phyloP scores from a whole-genome alignment of 2,888 invertebrate genomes.

The Eristalis pertinax region DNA sequence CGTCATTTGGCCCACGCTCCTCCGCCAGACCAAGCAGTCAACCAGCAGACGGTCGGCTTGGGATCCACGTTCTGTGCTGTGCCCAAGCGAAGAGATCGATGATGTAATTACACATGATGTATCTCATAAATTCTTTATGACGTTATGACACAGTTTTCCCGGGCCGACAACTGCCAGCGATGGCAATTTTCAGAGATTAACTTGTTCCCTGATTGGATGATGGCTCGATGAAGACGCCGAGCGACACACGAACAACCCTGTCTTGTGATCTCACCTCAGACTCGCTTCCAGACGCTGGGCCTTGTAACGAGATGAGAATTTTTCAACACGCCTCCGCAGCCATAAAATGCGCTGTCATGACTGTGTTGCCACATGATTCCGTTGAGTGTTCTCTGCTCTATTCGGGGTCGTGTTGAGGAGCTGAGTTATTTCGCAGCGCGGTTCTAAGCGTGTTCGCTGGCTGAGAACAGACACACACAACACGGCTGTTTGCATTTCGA shows the following conservation, averaged over 20 bases:
- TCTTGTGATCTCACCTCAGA: neutral
- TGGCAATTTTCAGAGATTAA: neutral
- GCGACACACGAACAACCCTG: neutral
- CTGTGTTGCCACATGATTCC: neutral
- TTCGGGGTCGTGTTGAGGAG: neutral
- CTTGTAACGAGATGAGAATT: conserved; percentile 24
- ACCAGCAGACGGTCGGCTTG: neutral
- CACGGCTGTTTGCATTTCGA: neutral
- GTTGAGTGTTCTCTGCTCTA: neutral
- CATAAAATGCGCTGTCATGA: neutral
- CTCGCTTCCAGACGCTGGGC: neutral
- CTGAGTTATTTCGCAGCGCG: neutral
- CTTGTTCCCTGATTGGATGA: neutral
- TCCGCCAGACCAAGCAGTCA: neutral
- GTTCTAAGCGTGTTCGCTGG: neutral
- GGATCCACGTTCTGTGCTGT: neutral
- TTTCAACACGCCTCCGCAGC: conserved; percentile 17
- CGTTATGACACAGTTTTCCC: conserved; percentile 41
- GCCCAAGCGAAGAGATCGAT: conserved; percentile 40
- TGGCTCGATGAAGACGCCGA: neutral
- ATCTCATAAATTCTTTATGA: conserved; percentile 45
- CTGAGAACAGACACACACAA: neutral
- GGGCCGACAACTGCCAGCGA: neutral
- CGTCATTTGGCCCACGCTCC: conserved; percentile 61
- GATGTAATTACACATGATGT: conserved; percentile 56